Base-by-base conservation (phyloP, 2,888 invertebrate species). In the Bombylius major region DNA sequence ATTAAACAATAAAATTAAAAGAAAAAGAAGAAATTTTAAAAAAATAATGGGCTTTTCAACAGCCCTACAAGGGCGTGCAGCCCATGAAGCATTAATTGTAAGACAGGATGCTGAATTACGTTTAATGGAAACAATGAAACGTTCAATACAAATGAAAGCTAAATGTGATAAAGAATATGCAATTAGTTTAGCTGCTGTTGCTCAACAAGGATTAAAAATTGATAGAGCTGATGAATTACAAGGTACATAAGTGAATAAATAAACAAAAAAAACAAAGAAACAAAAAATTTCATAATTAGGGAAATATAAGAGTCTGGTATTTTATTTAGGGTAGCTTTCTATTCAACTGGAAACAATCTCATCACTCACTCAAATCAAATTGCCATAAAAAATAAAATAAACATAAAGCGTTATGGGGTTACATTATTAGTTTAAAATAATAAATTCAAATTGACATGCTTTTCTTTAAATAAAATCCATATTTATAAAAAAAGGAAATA, bases 161-260 rank as follows among this genome's bases (percentile, higher is more conserved):
- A 91, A 93, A 75, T 89, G 88, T 68, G 96, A 96, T 72, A 81
- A 89, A 63, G 94, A 96, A 68, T 96, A 96, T 73, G 89, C 94
- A 3, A 78, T 86, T 45, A 87, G 89, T 12, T 80, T 96, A 56
- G 82, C 83, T 56, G 82, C 86, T n/a, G 84, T 89, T 33, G 87
- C 89, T 47, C 78, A 81, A 54, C 89, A 89, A 71, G 90, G 90
- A 50, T 82, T 88, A 70, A 92, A 92, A 76, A 83, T 88, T 71
- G 89, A 91, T 74, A 69, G 75, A 58, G 70, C 70, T 63, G 75
- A 75, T 65, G 74, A 75, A 63, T 65, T 73, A 65, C 71, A 71
- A 67, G 75, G 75, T 75, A n/a, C n/a, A n/a, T n/a, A 63, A 68
- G 66, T 3, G 2, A 23, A 23, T 23, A 23, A 23, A 23, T 2